Evolutionary conservation across 2,797 vertebrate species (phyloP).

Genomic region (Aplochiton taeniatus): DNA sequence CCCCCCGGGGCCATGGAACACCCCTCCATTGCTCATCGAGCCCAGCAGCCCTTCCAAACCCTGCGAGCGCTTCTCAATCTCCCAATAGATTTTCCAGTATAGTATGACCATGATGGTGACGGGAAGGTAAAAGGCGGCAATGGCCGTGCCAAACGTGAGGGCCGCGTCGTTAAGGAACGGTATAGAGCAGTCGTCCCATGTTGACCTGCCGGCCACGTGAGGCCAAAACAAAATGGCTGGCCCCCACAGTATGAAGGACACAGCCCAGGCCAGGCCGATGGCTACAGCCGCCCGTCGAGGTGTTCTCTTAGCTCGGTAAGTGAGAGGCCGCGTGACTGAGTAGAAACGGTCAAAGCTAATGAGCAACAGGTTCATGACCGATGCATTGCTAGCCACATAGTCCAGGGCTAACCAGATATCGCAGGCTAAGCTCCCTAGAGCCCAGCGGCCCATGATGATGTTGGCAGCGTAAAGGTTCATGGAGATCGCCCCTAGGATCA

Average conservation of each 20-base stretch:
- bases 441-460: slow-evolving; percentile 79
- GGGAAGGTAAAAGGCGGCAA: slow-evolving; percentile 81
- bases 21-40: slow-evolving; percentile 46
- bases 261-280: slow-evolving; percentile 76
- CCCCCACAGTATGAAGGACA: slow-evolving; percentile 80
- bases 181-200: slow-evolving; percentile 69
- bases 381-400: slow-evolving; percentile 82
- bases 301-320: slow-evolving; percentile 77
- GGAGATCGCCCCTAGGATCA: slow-evolving; percentile 78
- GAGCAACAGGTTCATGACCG: slow-evolving; percentile 81
- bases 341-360: slow-evolving; percentile 84
- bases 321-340: slow-evolving; percentile 79
- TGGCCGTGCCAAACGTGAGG: slow-evolving; percentile 79
- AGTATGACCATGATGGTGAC: slow-evolving; percentile 80
- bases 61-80: slow-evolving; percentile 75
- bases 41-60: slow-evolving; percentile 74
- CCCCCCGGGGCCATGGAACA: slow-evolving; percentile 15
- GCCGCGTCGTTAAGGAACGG: slow-evolving; percentile 76
- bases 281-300: slow-evolving; percentile 70
- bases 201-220: slow-evolving; percentile 66
- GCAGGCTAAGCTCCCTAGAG: slow-evolving; percentile 74
- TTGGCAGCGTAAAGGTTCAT: slow-evolving; percentile 84
- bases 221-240: slow-evolving; percentile 82
- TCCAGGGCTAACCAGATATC: slow-evolving; percentile 81
- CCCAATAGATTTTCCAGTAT: slow-evolving; percentile 80